Percentiles rank a stretch among this genome's conserved stretches.
phyloP scores from a whole-genome alignment of 2,888 invertebrate genomes.

The Patella ulyssiponensis region DNA sequence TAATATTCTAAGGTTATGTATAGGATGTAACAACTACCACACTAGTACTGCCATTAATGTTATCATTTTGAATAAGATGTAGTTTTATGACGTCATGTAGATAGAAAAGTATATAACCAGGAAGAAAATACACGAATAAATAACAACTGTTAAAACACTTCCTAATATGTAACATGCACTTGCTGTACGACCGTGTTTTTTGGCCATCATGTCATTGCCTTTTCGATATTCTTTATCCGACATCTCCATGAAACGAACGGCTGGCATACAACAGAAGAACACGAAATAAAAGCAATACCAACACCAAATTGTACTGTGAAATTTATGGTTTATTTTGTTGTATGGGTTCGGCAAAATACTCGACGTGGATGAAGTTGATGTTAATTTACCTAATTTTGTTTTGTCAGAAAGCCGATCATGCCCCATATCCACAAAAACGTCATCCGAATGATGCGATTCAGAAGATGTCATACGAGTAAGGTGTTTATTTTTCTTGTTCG shows the following conservation, averaged over 20 bases:
- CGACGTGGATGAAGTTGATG: slow-evolving; percentile 29
- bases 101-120: slow-evolving; percentile 31
- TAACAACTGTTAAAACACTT: slow-evolving; percentile 20
- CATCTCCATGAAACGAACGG: slow-evolving; percentile 35
- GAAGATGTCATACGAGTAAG: slow-evolving; percentile 9
- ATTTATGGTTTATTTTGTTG: slow-evolving; percentile 32
- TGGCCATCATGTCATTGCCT: slow-evolving; percentile 26
- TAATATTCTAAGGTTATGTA: no score
- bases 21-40: no score
- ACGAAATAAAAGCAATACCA: slow-evolving; percentile 32
- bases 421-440: slow-evolving; percentile 29
- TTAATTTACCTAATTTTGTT: neutral
- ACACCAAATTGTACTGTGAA: slow-evolving; percentile 32
- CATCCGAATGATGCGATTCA: slow-evolving; percentile 23
- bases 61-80: no score
- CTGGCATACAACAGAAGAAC: slow-evolving; percentile 39
- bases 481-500: neutral
- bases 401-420: neutral
- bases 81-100: slow-evolving; percentile 9
- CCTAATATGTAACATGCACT: slow-evolving; percentile 30
- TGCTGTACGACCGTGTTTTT: slow-evolving; percentile 20
- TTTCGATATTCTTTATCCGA: slow-evolving; percentile 26
- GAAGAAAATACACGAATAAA: slow-evolving; percentile 31
- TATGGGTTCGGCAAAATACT: slow-evolving; percentile 32
- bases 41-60: no score